These are phyloP conservation scores for Parasteatoda tepidariorum DNA, from an alignment of 1,140 invertebrate species.

Conservation along the genomic window DNA sequence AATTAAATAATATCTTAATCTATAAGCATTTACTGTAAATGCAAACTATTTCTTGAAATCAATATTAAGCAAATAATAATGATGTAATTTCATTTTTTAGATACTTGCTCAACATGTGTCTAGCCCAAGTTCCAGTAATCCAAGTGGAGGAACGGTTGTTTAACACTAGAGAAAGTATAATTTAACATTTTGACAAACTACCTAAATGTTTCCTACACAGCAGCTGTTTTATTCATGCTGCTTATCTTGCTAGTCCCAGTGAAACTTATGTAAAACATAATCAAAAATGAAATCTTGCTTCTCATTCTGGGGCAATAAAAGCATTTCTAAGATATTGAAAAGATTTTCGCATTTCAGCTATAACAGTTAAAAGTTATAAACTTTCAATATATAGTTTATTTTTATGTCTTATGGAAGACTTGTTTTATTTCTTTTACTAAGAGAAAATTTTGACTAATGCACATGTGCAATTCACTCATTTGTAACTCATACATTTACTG, in stretches of 20 bases:
- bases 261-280: conserved; percentile 29
- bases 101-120: conserved; percentile 59
- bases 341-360: neutral
- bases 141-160: conserved; percentile 60
- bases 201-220: conserved; percentile 56
- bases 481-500: neutral
- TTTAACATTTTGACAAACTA: conserved; percentile 21
- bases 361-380: neutral
- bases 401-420: neutral
- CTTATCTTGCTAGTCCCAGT: conserved; percentile 68
- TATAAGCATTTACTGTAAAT: too few relatives aligned
- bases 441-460: neutral
- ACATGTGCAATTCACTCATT: neutral
- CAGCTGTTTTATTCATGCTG: conserved; percentile 39
- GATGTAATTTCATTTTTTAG: conserved; percentile 23
- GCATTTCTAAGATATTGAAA: neutral
- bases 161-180: conserved; percentile 48
- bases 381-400: neutral
- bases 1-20: too few relatives aligned
- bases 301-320: neutral
- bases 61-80: neutral
- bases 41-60: too few relatives aligned
- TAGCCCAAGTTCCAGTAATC: conserved; percentile 60
- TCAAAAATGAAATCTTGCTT: conserved; percentile 17
- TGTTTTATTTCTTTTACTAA: neutral